phyloP scores from a whole-genome alignment of 2,888 invertebrate genomes.

The Torymus texanus region DNA sequence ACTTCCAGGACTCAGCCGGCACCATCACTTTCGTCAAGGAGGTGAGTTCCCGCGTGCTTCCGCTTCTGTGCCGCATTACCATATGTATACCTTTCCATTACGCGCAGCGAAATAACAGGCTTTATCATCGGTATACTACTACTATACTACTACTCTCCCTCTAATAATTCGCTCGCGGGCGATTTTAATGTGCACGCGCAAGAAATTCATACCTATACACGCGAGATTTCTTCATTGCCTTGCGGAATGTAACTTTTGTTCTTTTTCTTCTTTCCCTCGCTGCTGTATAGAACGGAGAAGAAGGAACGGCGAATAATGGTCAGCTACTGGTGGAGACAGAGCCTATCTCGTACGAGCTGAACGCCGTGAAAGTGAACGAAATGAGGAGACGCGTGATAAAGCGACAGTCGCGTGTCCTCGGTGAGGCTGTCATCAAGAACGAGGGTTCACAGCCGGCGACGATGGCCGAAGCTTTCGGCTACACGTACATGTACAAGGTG shows the following conservation, averaged over 20 bases:
- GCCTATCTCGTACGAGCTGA: constrained; percentile 85
- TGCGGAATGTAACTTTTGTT: too few relatives aligned
- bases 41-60: constrained; percentile 60
- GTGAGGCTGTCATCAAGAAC: constrained; percentile 75
- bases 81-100: too few relatives aligned
- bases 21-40: constrained; percentile 83
- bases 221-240: too few relatives aligned
- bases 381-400: constrained; percentile 77
- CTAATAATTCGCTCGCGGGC: too few relatives aligned
- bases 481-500: constrained; percentile 82
- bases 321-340: constrained; percentile 89
- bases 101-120: too few relatives aligned
- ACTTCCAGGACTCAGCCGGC: constrained; percentile 80
- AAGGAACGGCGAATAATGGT: constrained; percentile 74
- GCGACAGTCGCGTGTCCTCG: constrained; percentile 69
- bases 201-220: too few relatives aligned
- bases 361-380: constrained; percentile 79
- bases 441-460: constrained; percentile 78
- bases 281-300: constrained; percentile 65
- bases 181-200: too few relatives aligned
- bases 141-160: too few relatives aligned
- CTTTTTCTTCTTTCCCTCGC: too few relatives aligned
- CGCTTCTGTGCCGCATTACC: too few relatives aligned
- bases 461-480: constrained; percentile 85
- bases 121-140: too few relatives aligned